Conservation (phyloP, 2,113 vertebrate species). For the Pachycephala philippinensis region DNA sequence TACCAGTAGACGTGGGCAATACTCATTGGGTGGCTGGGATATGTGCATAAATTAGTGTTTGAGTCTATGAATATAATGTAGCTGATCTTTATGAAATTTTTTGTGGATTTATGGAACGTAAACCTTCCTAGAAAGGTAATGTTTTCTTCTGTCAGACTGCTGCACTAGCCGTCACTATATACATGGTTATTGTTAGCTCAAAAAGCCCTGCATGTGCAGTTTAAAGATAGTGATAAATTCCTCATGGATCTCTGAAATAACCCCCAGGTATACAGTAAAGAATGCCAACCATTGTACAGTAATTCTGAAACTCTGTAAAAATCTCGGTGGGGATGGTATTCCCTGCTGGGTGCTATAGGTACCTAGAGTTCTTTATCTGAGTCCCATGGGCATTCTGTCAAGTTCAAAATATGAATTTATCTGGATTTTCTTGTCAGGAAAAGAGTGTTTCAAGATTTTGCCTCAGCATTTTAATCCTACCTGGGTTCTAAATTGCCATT, state of each 20-base stretch:
- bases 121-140: background rate
- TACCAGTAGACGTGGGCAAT: background rate
- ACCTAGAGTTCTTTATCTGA: background rate
- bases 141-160: background rate
- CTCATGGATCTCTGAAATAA: background rate
- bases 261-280: too few relatives aligned
- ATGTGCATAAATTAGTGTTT: background rate
- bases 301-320: background rate
- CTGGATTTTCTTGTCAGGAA: background rate
- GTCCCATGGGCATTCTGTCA: background rate
- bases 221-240: background rate
- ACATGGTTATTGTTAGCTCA: background rate
- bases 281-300: background rate
- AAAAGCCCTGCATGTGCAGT: background rate
- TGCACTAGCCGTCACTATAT: background rate
- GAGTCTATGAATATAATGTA: background rate
- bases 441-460: background rate
- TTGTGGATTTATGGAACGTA: background rate
- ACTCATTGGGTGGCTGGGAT: background rate
- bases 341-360: background rate
- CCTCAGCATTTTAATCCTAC: background rate
- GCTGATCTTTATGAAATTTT: background rate
- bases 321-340: background rate
- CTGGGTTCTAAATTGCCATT: background rate
- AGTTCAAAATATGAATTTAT: background rate